phyloP scores from a whole-genome alignment of 1,140 invertebrate species.

The Anoplolepis gracilipes region DNA sequence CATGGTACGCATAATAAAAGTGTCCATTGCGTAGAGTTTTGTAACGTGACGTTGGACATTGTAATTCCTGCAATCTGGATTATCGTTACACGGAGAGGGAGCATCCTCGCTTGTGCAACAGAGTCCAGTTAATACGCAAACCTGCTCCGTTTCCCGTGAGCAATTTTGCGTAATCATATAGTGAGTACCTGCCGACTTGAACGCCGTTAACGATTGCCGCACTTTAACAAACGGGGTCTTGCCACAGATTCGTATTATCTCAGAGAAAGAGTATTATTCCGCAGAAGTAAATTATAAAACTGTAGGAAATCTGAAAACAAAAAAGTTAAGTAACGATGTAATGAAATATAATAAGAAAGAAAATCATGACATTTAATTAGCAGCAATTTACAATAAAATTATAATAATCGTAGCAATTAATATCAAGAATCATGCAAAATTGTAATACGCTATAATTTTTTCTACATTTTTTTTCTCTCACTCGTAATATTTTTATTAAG shows the following conservation, averaged over 20 bases:
- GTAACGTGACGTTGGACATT: slow-evolving; percentile 22
- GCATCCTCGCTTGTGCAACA: slow-evolving; percentile 71
- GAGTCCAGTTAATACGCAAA: slow-evolving; percentile 63
- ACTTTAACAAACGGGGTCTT: slow-evolving; percentile 51
- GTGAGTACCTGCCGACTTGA: slow-evolving; percentile 34
- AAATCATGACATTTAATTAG: not conserved
- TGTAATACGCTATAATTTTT: not conserved
- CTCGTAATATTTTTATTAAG: not conserved
- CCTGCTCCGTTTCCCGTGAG: slow-evolving; percentile 78
- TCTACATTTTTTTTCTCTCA: not conserved
- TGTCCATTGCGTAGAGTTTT: not conserved
- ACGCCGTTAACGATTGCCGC: slow-evolving; percentile 63
- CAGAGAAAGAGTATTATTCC: slow-evolving; percentile 7
- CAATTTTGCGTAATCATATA: slow-evolving; percentile 79
- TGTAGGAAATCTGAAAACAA: no score
- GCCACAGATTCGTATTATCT: slow-evolving; percentile 41
- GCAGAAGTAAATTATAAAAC: not conserved
- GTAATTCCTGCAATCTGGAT: slow-evolving; percentile 50
- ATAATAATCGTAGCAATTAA: not conserved
- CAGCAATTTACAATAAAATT: not conserved
- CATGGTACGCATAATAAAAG: not conserved
- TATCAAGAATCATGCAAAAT: not conserved
- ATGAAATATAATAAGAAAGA: not conserved
- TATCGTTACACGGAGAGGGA: slow-evolving; percentile 24
- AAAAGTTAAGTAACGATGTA: not conserved